These are phyloP conservation scores for Ceratina japonica DNA, from an alignment of 1,140 invertebrate species.

Conservation along the genomic window DNA sequence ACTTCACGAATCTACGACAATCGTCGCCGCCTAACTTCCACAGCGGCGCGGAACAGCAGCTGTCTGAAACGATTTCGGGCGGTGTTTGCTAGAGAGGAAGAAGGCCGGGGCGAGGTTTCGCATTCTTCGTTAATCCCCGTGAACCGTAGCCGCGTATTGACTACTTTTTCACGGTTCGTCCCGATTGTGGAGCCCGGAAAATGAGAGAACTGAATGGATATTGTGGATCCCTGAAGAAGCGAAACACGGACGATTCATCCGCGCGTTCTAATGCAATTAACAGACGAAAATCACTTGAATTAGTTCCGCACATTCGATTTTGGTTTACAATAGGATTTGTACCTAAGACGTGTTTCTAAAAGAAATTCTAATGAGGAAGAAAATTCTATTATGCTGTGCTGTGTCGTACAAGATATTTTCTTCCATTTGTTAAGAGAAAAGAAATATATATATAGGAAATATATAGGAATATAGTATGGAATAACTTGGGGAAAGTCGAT, in stretches of 20 bases:
- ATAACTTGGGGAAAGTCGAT: too few relatives aligned
- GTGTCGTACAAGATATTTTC: too few relatives aligned
- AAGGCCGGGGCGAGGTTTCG: conserved; percentile 33
- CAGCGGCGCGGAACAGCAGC: conserved; percentile 48
- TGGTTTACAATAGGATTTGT: conserved; percentile 34
- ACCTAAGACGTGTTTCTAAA: too few relatives aligned
- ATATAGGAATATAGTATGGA: too few relatives aligned
- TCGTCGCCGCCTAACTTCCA: conserved; percentile 40
- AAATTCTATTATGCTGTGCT: too few relatives aligned
- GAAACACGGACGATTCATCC: conserved; percentile 34
- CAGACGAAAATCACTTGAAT: background rate
- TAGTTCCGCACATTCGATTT: background rate
- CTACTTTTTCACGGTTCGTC: conserved; percentile 54
- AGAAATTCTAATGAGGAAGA: too few relatives aligned
- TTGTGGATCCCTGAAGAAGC: background rate
- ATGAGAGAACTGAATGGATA: conserved; percentile 12
- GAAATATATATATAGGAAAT: too few relatives aligned
- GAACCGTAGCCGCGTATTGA: conserved; percentile 37
- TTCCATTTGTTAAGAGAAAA: too few relatives aligned
- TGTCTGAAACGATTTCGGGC: conserved; percentile 53
- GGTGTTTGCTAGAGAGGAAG: conserved; percentile 23
- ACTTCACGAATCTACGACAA: conserved; percentile 51
- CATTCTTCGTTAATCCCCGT: conserved; percentile 59
- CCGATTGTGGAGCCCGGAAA: conserved; percentile 25
- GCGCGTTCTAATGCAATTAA: background rate